These are phyloP conservation scores for Lophotis ruficrista DNA, from an alignment of 2,113 vertebrate species.

Conservation along the genomic window DNA sequence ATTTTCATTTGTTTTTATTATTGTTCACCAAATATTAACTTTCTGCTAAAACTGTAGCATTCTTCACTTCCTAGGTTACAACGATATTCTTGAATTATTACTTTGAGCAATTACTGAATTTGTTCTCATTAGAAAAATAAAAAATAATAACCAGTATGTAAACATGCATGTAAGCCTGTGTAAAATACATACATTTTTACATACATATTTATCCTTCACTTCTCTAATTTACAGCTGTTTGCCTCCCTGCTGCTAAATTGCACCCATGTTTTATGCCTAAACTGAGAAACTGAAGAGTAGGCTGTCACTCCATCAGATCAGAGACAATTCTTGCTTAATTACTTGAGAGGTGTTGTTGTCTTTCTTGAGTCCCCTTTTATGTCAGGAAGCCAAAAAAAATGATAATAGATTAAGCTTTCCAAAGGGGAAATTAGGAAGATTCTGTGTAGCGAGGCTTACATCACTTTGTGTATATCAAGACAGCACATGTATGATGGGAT, in stretches of 20 bases:
- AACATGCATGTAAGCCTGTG: neutral
- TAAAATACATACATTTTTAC: neutral
- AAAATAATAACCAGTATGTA: neutral
- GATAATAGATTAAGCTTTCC: neutral
- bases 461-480: neutral
- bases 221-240: conserved; percentile 17
- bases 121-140: neutral
- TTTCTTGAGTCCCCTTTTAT: conserved; percentile 2
- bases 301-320: neutral
- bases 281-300: neutral
- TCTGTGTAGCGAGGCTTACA: neutral
- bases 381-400: neutral
- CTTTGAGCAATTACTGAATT: neutral
- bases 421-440: neutral
- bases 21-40: neutral
- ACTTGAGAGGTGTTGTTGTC: neutral
- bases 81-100: neutral
- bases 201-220: neutral
- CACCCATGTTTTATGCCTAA: neutral
- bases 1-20: neutral
- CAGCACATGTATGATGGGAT: neutral
- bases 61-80: neutral
- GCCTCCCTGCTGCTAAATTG: neutral
- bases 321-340: neutral
- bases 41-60: neutral